A percentile compares a stretch with the other conserved stretches of the same genome.
Conservation (phyloP, 2,888 invertebrate genomes). For the Rhogogaster chlorosoma region DNA sequence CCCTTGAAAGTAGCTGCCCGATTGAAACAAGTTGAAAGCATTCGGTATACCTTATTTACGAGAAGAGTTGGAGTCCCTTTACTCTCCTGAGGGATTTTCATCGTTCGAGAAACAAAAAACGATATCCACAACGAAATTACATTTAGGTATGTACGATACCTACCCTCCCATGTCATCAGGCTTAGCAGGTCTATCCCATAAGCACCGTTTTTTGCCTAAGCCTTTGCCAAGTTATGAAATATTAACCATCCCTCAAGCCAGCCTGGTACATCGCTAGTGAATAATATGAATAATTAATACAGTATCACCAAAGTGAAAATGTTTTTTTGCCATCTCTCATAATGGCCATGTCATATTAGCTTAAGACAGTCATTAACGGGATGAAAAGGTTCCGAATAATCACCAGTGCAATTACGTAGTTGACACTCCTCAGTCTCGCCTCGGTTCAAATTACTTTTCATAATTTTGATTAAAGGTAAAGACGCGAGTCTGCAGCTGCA, state of each 20-base stretch:
- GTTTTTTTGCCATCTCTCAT: background rate
- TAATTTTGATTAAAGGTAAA: background rate
- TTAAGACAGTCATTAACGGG: background rate
- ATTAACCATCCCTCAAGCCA: constrained; percentile 24
- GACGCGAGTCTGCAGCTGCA: background rate
- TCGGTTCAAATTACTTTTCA: background rate
- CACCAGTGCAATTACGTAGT: constrained; percentile 11
- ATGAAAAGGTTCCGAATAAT: constrained; percentile 17
- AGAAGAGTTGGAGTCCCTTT: background rate
- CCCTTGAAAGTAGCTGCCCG: background rate
- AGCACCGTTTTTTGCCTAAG: background rate
- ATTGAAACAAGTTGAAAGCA: background rate
- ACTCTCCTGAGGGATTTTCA: background rate
- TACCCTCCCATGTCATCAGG: constrained; percentile 5
- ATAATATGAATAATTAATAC: constrained; percentile 28
- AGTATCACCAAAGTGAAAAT: background rate
- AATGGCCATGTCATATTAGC: background rate
- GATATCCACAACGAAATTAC: background rate
- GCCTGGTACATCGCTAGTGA: constrained; percentile 14
- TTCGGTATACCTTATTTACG: constrained; percentile 6
- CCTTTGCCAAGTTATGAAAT: constrained; percentile 25
- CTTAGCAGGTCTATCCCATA: constrained; percentile 17
- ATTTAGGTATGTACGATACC: background rate
- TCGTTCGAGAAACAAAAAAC: constrained; percentile 7
- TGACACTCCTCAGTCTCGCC: background rate